Percentiles rank a stretch among this genome's conserved stretches.
These are phyloP conservation scores for Sigmodon hispidus DNA, from an alignment of 2,113 vertebrate species.

Conservation along the genomic window DNA sequence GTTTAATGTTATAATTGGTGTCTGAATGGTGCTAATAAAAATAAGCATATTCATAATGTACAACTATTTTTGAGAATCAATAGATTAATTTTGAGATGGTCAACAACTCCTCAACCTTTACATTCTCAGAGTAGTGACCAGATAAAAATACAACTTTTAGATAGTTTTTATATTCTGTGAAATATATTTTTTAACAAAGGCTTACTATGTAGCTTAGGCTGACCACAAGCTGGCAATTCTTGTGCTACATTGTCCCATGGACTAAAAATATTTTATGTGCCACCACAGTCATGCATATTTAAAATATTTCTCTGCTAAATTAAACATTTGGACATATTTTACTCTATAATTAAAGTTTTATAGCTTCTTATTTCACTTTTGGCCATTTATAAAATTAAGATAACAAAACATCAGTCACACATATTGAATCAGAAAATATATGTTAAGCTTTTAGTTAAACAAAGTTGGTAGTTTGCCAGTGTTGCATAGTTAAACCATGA, in stretches of 20 bases:
- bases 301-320: neutral
- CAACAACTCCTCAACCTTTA: neutral
- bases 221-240: neutral
- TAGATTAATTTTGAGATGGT: neutral
- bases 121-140: neutral
- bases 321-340: neutral
- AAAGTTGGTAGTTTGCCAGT: neutral
- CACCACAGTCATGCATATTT: neutral
- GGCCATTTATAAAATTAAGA: neutral
- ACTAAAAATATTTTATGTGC: neutral
- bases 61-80: neutral
- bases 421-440: neutral
- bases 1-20: neutral
- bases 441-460: neutral
- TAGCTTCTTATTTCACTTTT: neutral
- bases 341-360: neutral
- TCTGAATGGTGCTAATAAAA: neutral
- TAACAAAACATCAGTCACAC: neutral
- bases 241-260: neutral
- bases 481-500: neutral
- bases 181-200: neutral
- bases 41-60: neutral
- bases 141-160: neutral
- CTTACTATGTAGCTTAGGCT: neutral
- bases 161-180: neutral